Base-by-base conservation (phyloP, 2,113 vertebrate species). In the Plestiodon gilberti region DNA sequence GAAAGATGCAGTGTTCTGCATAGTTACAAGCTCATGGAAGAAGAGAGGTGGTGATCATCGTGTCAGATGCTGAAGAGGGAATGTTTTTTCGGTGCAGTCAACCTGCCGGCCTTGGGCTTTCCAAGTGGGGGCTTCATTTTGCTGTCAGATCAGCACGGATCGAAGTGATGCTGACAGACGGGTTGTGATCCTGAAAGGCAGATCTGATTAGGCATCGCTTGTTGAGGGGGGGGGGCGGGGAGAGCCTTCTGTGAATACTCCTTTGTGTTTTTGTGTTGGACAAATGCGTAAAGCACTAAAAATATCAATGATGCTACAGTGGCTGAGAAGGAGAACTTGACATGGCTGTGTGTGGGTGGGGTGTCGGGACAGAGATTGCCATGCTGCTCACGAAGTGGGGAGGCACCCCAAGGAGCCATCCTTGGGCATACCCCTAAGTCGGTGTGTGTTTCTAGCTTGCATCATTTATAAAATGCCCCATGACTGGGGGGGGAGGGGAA, bases 51-150 rank as follows among this genome's bases (percentile, higher is more conserved):
- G 33, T 15, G 69, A 9, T 81, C 0, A 0, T 59, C 23, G 22
- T 76, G 71, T 30, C 78, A 62, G 59, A n/a, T 70, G 69, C 62
- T 79, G 48, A 81, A 73, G 69, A 73, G 84, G 2, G 1, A 23
- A 33, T 0, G 7, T 14, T 20, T n/a, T n/a, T 33, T 75, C 48
- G 22, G 10, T 3, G 6, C 69, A 25, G 73, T 18, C 10, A 65
- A 81, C 70, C 33, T 55, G 40, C 59, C 33, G 48, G 59, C 23
- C 1, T 0, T 38, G 79, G 33, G 69, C 7, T 73, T 86, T 38
- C 40, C 64, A 0, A 0, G 0, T 0, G 1, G 14, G 20, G 76
- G 0, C 0, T 2, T 57, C 7, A 4, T 71, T 79, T 64, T 55
- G 65, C 83, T 74, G 18, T 43, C 5, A 33, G 1, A 18, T 73